These are phyloP conservation scores for Dascyllus trimaculatus DNA, from an alignment of 2,113 vertebrate species.

Conservation along the genomic window DNA sequence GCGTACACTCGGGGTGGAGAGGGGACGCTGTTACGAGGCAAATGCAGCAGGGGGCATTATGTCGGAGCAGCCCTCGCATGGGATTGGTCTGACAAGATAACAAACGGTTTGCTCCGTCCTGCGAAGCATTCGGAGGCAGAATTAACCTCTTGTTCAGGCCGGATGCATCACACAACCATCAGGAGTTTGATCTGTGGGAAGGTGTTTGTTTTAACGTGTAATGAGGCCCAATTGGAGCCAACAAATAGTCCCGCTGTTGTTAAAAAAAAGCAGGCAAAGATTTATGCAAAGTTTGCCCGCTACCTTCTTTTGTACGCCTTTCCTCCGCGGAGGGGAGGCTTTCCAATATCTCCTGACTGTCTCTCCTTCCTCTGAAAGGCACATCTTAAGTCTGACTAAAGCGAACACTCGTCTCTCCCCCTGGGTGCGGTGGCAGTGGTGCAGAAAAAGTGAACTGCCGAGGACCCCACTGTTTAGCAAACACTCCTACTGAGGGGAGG, in stretches of 20 bases:
- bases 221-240: constrained; percentile 18
- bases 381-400: constrained; percentile 82
- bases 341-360: constrained; percentile 72
- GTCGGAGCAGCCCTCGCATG: constrained; percentile 32
- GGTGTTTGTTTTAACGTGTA: too few species aligned
- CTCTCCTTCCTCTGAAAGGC: constrained; percentile 75
- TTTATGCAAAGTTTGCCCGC: constrained; percentile 57
- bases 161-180: background rate
- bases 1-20: constrained; percentile 62
- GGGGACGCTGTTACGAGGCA: constrained; percentile 78
- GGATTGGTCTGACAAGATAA: constrained; percentile 58
- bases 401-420: constrained; percentile 79
- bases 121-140: constrained; percentile 43
- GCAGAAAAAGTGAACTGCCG: constrained; percentile 88
- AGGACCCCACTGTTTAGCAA: constrained; percentile 89
- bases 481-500: constrained; percentile 86
- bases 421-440: constrained; percentile 83
- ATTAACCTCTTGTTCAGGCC: constrained; percentile 47
- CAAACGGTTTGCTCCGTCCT: constrained; percentile 41
- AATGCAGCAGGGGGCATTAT: constrained; percentile 68
- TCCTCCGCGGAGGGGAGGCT: constrained; percentile 35
- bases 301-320: constrained; percentile 37
- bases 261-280: constrained; percentile 21
- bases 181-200: too few species aligned
- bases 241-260: constrained; percentile 17